Evolutionary conservation across 2,113 vertebrate genomes (phyloP).

Genomic region (Cyanoramphus novaezelandiae): DNA sequence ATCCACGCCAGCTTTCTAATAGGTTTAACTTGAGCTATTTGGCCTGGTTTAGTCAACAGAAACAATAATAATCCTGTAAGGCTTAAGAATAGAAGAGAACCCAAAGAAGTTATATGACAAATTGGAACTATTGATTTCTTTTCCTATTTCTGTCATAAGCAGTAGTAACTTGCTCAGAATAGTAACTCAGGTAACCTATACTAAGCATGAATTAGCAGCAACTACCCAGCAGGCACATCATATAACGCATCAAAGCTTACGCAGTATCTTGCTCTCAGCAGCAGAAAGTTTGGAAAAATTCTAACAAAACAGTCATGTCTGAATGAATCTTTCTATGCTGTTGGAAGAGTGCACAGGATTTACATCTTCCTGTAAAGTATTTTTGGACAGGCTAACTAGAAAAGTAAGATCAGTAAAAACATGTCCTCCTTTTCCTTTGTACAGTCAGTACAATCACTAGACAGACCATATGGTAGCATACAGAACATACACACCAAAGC

Average conservation of each 20-base stretch:
- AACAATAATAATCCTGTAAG: slow-evolving; percentile 55
- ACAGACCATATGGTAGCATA: fast-evolving
- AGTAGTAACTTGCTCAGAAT: neutral
- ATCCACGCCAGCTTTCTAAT: slow-evolving; percentile 60
- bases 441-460: neutral
- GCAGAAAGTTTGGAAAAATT: neutral
- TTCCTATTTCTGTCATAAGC: neutral
- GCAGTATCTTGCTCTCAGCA: neutral
- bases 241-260: neutral
- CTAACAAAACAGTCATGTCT: neutral
- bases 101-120: neutral
- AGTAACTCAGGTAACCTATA: neutral
- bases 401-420: neutral
- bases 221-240: neutral
- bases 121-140: neutral
- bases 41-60: slow-evolving; percentile 58
- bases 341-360: neutral
- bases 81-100: neutral
- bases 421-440: neutral
- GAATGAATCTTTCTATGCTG: neutral
- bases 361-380: neutral
- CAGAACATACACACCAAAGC: neutral
- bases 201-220: neutral
- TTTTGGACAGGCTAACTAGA: neutral
- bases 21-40: slow-evolving; percentile 72